Evolutionary conservation across 2,113 vertebrate species (phyloP).

Genomic region (Neofelis nebulosa): DNA sequence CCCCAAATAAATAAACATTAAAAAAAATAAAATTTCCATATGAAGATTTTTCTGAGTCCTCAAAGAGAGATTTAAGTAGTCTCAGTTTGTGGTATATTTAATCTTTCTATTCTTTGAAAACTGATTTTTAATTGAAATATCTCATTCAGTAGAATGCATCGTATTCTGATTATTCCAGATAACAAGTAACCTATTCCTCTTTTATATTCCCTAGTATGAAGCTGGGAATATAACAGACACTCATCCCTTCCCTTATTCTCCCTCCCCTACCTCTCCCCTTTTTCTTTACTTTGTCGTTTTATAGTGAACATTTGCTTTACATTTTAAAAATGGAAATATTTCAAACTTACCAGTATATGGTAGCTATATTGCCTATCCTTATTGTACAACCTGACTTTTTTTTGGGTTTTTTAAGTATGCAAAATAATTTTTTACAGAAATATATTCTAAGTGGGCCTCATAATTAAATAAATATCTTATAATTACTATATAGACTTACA

Average conservation of each 20-base stretch:
- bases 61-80: background rate
- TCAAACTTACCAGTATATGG: background rate
- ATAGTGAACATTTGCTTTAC: background rate
- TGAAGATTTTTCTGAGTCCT: background rate
- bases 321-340: background rate
- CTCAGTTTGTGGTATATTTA: background rate
- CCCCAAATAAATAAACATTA: no score
- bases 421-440: background rate
- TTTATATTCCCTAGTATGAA: background rate
- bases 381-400: background rate
- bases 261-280: background rate
- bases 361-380: background rate
- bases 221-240: background rate
- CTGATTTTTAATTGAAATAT: constrained; percentile 10
- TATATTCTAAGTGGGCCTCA: background rate
- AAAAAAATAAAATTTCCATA: no score
- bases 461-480: background rate
- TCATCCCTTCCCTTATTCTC: background rate
- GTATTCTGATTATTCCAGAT: background rate
- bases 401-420: background rate
- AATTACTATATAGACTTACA: background rate
- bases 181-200: background rate
- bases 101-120: constrained; percentile 2
- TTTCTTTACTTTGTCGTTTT: background rate
- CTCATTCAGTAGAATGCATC: background rate